These are phyloP conservation scores for Ceramica pisi DNA, from an alignment of 2,888 invertebrate species.

Conservation along the genomic window DNA sequence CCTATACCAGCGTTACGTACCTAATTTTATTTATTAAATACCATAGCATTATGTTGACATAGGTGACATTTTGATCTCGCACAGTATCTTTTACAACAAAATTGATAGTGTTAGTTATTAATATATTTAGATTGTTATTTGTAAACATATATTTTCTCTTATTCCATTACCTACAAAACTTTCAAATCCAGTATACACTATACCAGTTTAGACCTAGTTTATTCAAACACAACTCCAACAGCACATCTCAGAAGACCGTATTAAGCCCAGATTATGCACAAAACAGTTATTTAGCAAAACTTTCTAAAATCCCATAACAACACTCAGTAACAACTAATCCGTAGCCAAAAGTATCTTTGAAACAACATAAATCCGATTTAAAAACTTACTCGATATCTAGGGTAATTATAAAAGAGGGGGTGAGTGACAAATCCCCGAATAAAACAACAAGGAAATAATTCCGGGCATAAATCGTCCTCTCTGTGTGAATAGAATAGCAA, in stretches of 20 bases:
- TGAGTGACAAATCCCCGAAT: conserved; percentile 90
- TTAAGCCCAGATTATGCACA: conserved; percentile 68
- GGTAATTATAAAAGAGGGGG: conserved; percentile 89
- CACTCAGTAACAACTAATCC: conserved; percentile 79
- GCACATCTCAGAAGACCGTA: conserved; percentile 58
- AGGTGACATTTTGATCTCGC: too few species aligned
- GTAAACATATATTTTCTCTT: too few species aligned
- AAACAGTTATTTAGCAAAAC: conserved; percentile 67
- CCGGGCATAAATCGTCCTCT: conserved; percentile 88
- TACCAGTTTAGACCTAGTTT: conserved; percentile 40
- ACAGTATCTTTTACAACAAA: too few species aligned
- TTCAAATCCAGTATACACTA: conserved; percentile 11
- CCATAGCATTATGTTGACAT: too few species aligned
- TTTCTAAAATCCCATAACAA: conserved; percentile 78
- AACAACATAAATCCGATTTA: conserved; percentile 83
- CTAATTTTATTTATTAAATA: too few species aligned
- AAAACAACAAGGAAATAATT: conserved; percentile 91
- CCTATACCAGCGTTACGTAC: too few species aligned
- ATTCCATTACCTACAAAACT: neutral
- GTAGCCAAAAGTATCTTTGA: conserved; percentile 74
- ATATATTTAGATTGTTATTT: too few species aligned
- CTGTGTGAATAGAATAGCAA: conserved; percentile 91
- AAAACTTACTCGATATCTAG: conserved; percentile 88
- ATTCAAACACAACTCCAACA: conserved; percentile 32
- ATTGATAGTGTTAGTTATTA: too few species aligned